Evolutionary conservation across 2,888 invertebrate genomes (phyloP).

Genomic region (Oligia latruncula): DNA sequence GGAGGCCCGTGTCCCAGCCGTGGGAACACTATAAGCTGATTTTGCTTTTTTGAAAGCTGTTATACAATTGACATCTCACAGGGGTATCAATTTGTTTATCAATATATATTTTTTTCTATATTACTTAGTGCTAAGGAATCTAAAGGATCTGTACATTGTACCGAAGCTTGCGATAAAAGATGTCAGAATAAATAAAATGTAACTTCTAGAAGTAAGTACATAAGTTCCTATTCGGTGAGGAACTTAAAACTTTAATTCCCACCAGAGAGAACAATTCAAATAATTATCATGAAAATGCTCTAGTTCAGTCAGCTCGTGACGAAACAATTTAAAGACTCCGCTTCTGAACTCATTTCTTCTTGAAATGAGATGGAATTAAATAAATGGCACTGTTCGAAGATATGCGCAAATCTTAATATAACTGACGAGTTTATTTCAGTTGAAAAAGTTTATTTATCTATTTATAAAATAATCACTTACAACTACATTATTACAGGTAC

Average conservation of each 20-base stretch:
- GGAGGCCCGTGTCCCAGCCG: too few relatives aligned
- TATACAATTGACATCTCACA: too few relatives aligned
- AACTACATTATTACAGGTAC: too few relatives aligned
- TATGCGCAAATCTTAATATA: not conserved
- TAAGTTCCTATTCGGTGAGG: too few relatives aligned
- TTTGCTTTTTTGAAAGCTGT: too few relatives aligned
- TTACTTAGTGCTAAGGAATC: not conserved
- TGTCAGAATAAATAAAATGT: not conserved
- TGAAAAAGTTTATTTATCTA: slow-evolving; percentile 1
- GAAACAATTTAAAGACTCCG: slow-evolving; percentile 32
- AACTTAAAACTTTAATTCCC: slow-evolving; percentile 2
- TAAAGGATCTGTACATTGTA: too few relatives aligned
- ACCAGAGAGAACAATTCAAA: slow-evolving; percentile 23
- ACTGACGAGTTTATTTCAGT: slow-evolving; percentile 6
- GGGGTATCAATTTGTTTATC: too few relatives aligned
- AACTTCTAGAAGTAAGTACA: not conserved
- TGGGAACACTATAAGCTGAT: too few relatives aligned
- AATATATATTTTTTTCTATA: too few relatives aligned
- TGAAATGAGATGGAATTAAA: slow-evolving; percentile 48
- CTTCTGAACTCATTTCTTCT: slow-evolving; percentile 36
- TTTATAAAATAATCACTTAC: too few relatives aligned
- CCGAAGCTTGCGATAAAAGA: not conserved
- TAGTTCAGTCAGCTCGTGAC: slow-evolving; percentile 34
- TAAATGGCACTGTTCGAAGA: slow-evolving; percentile 34
- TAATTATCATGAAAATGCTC: slow-evolving; percentile 36